phyloP scores from a whole-genome alignment of 1,140 invertebrate species.

The Drosophila miranda region DNA sequence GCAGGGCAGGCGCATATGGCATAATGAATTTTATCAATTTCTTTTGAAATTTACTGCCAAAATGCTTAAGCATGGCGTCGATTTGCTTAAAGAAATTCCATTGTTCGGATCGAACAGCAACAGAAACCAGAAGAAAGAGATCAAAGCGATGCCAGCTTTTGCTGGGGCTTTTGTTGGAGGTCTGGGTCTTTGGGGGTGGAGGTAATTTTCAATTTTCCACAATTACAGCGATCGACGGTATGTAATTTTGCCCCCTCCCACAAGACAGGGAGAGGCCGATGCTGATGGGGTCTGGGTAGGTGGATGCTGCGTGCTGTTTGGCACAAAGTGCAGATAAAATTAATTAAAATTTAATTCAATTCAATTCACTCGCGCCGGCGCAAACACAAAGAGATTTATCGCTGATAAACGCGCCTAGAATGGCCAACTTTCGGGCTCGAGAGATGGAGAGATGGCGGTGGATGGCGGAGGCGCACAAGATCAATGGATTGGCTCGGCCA shows the following conservation, averaged over 20 bases:
- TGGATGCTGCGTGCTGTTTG: conserved; percentile 24
- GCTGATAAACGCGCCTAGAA: conserved; percentile 78
- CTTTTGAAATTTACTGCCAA: conserved; percentile 81
- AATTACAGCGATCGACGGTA: conserved; percentile 56
- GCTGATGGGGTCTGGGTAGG: neutral
- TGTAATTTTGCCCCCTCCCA: conserved; percentile 46
- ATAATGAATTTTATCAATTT: conserved; percentile 76
- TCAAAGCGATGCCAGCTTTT: conserved; percentile 53
- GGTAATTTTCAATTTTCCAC: conserved; percentile 77
- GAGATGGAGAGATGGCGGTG: neutral
- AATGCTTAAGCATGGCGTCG: conserved; percentile 80
- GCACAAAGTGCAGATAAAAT: conserved; percentile 77
- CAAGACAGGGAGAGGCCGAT: conserved; percentile 2
- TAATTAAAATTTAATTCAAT: conserved; percentile 82
- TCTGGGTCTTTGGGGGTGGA: neutral
- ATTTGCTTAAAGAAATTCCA: conserved; percentile 80
- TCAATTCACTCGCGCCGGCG: conserved; percentile 75
- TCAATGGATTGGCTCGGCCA: conserved; percentile 51
- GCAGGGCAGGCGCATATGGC: conserved; percentile 13
- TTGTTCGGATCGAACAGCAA: conserved; percentile 24
- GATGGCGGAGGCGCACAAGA: conserved; percentile 40
- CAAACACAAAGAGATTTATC: conserved; percentile 81
- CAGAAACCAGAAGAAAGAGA: conserved; percentile 69
- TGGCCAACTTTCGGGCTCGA: conserved; percentile 53
- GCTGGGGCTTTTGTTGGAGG: too few species aligned